Evolutionary conservation across 2,888 invertebrate genomes (phyloP), one percentile per base, ranked within the genome.

Genomic region (Toxonevra muliebris): DNA sequence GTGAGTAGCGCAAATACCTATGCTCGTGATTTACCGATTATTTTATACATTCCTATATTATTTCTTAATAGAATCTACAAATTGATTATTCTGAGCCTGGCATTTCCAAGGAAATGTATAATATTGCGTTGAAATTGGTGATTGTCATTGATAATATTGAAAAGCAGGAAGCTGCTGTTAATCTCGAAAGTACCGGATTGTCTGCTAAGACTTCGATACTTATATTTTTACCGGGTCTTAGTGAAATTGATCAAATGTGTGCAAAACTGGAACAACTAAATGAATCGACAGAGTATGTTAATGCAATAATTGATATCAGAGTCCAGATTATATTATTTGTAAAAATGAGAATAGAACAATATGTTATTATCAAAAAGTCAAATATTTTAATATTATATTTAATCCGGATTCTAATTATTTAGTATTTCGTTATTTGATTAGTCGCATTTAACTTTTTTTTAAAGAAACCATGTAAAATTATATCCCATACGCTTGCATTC

Each of bases 221-320:
- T 0, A 89, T 97, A 64, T 98, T 98, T 84, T 83, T 98, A 72
- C 97, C 97, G 0, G 97, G 96, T 57, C 89, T 95, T 63, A 86
- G 89, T 76, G 96, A 96, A 87, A 96, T 96, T 68, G 93, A 94
- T 79, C 89, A 90, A 65, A 86, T 92, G 77, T 88, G 89, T 77
- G 86, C 82, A 54, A 74, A 80, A 5, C 75, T 89, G 1, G 76
- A 78, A 17, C 69, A 74, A 7, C 54, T 77, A 1, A 75, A 75
- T 58, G 73, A 74, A 55, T 50, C 69, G 0, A 69, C 73, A 48
- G 74, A 74, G 74, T 76, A 68, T 55, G 73, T 60, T 48, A 30
- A 30, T 30, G 7, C 7, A 30, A 30, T 30, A 2, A 4, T 30
- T 30, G 2, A 30, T 4, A 30, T 30, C 30, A 30, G 30, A 30